Evolutionary conservation across 53 echinoderm and acorn worm genomes (phyloP), one percentile per base, ranked within the genome.

Genomic region (Arbacia lixula): DNA sequence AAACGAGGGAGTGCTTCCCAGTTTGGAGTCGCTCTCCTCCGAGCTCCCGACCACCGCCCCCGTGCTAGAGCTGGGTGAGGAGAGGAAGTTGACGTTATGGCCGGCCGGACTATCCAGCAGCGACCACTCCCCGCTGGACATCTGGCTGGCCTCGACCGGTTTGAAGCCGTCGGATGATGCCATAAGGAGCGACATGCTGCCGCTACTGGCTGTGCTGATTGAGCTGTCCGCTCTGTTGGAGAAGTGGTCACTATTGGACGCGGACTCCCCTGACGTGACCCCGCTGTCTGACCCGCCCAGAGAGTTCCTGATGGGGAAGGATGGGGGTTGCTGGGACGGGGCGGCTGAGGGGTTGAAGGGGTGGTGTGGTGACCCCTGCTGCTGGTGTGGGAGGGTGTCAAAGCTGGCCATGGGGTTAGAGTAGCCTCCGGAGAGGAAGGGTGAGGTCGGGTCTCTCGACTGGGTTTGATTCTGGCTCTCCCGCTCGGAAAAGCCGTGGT

Each of bases 401-500:
- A 78, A 72, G 33, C 2, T 41, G 27, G 63, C 78, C 27, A 91
- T 72, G n/a, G 87, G 85, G 55, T 84, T 87, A 24, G 72, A 24
- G 53, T 85, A 52, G 38, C 84, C n/a, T 85, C 34, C 74, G 34
- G 77, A 38, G 14, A 77, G 9, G 77, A 37, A 77, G 77, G 10
- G 10, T 10, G 12, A 16, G 5, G 21, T 26, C 3, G 74, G 52
- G 74, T 74, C 74, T 27, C 74, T 74, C 14, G 46, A 14, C 12
- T 78, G 78, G 60, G 39, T 40, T 16, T 36, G 35, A 22, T 63
- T 58, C 5, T 11, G 39, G 49, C n/a, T 60, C 21, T 64, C 81
- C 12, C 74, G 83, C 52, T 91, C 95, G 64, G 84, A 89, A 83
- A 89, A 95, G 16, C 91, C 95, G 62, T 89, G 95, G 36, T 95